These are phyloP conservation scores for Minunthozetes semirufus DNA, from an alignment of 2,888 invertebrate species.

Conservation along the genomic window DNA sequence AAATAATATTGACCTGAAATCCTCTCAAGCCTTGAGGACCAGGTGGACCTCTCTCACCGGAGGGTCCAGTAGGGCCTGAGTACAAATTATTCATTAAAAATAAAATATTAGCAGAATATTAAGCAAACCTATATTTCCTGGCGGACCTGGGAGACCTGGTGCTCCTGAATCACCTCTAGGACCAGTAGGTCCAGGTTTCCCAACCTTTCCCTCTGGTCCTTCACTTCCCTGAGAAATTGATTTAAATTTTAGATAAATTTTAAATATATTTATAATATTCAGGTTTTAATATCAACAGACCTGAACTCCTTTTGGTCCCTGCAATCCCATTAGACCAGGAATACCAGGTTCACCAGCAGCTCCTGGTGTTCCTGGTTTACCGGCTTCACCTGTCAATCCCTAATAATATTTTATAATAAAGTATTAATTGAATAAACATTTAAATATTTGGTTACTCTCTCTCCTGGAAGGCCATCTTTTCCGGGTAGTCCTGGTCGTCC, in stretches of 20 bases:
- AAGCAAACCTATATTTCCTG: background rate
- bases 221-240: conserved; percentile 52
- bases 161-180: conserved; percentile 47
- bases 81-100: background rate
- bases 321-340: conserved; percentile 25
- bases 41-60: conserved; percentile 67
- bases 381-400: conserved; percentile 62
- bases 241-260: background rate
- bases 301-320: background rate
- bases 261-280: background rate
- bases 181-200: conserved; percentile 75
- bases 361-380: conserved; percentile 46
- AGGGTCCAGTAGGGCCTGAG: background rate
- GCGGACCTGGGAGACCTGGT: background rate
- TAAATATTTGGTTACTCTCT: conserved; percentile 39
- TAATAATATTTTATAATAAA: conserved; percentile 52
- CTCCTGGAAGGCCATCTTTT: conserved; percentile 48
- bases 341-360: conserved; percentile 56
- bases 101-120: background rate
- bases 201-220: conserved; percentile 61
- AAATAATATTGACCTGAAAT: conserved; percentile 51
- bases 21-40: conserved; percentile 50
- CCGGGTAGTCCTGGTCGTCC: conserved; percentile 46
- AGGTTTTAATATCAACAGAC: too few species aligned
- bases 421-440: background rate